Base-by-base conservation (phyloP, 1,140 invertebrate genomes). In the Chymomyza costata region DNA sequence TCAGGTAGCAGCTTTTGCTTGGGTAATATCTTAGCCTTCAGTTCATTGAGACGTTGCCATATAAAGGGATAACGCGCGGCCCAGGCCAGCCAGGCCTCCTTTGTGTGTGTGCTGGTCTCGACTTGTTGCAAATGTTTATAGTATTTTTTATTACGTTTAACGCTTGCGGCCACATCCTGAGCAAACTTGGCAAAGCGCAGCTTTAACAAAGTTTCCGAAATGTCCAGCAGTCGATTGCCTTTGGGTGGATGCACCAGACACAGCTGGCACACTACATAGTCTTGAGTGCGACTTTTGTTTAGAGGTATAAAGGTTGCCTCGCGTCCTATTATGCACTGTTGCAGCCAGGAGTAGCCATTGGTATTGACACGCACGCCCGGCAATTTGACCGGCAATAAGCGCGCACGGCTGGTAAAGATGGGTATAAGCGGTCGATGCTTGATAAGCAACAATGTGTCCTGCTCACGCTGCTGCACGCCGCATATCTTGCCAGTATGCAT, bases 231-330 rank as follows among this genome's bases (percentile, higher is more conserved):
- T 10, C 43, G 53, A 35, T 83, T 65, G 25, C 81, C 81, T 34
- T 74, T 70, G 25, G 82, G 81, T 16, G 82, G 82, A 53, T 84
- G 82, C 11, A 84, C 81, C 14, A 84, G 51, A 21, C 82, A 83
- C 1, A 84, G 44, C 55, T 84, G 82, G 31, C 76, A 83, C 2
- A 84, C 71, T 1, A 84, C 68, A 60, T 34, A 84, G 35, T 84
- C 70, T 11, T 83, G 51, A 0, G 47, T 38, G 15, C 45, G 18
- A n/a, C 68, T 61, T 15, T 78, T 74, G 17, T 76, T 83, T 1
- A 84, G 37, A 3, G 82, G 82, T 57, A 84, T 52, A 17, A 84
- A 84, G 38, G 82, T 84, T 5, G 82, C 82, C 15, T 83, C 67
- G 3, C 76, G 81, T 30, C 82, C 82, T 11, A 83, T 17, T 1